Conservation (phyloP, 2,888 invertebrate species). For the Lepidochitona cinerea region DNA sequence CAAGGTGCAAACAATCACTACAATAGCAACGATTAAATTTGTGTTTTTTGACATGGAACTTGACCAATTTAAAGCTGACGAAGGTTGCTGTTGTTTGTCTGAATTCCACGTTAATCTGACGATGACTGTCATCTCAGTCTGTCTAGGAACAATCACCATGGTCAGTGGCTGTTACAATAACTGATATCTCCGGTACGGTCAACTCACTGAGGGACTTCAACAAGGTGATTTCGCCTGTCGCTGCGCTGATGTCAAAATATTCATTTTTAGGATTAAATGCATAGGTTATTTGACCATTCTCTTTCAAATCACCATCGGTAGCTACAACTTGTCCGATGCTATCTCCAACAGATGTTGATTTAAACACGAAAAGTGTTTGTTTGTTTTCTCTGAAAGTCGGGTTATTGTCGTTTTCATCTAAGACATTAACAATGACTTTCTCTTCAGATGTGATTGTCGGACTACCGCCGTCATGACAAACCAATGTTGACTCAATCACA, state of each 20-base stretch:
- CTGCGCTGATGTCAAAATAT: not conserved
- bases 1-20: too few relatives aligned
- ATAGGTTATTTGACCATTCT: slow-evolving; percentile 84
- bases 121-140: slow-evolving; percentile 84
- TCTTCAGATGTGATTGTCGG: not conserved
- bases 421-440: not conserved
- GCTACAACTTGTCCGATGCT: slow-evolving; percentile 11
- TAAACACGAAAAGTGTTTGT: not conserved
- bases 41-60: too few relatives aligned
- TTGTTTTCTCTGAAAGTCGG: not conserved
- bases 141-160: slow-evolving; percentile 84
- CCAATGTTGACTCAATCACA: slow-evolving; percentile 3
- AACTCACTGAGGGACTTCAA: not conserved
- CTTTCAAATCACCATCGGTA: slow-evolving; percentile 90
- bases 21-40: too few relatives aligned
- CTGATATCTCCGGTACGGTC: not conserved
- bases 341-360: not conserved
- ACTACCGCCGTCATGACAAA: slow-evolving; percentile 16
- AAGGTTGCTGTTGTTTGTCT: too few relatives aligned
- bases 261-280: slow-evolving; percentile 76
- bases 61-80: too few relatives aligned
- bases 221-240: not conserved
- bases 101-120: slow-evolving; percentile 11
- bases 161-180: slow-evolving; percentile 80
- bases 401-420: slow-evolving; percentile 15